Percentiles rank a stretch among this genome's conserved stretches.
Evolutionary conservation across 2,888 invertebrate species (phyloP).

Genomic region (Drosophila aldrichi): DNA sequence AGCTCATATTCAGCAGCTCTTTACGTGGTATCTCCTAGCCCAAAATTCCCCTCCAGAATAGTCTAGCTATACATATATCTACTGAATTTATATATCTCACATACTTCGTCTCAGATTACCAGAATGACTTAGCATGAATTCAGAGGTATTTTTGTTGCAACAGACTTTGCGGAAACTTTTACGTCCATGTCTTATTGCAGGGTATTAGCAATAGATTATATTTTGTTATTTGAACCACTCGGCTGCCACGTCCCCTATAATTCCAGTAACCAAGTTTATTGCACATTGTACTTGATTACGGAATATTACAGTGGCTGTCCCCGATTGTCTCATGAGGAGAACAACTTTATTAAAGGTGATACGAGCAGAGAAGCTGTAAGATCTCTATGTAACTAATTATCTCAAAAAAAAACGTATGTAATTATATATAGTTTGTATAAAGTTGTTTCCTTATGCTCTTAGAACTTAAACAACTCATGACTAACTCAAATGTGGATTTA

Average conservation of each 20-base stretch:
- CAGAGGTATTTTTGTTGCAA: slow-evolving; percentile 27
- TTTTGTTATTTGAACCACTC: slow-evolving; percentile 9
- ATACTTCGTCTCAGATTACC: slow-evolving; percentile 52
- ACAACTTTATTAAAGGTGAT: not conserved
- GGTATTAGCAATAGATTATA: slow-evolving; percentile 63
- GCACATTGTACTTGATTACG: slow-evolving; percentile 16
- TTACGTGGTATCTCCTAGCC: not conserved
- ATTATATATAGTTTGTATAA: not conserved
- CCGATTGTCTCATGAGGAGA: slow-evolving; percentile 21
- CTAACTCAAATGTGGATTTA: not conserved
- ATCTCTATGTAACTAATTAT: slow-evolving; percentile 1
- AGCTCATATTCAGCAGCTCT: not conserved
- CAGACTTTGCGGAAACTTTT: slow-evolving; percentile 73
- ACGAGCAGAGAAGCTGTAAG: too few species aligned
- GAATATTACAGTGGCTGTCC: slow-evolving; percentile 41
- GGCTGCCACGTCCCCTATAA: not conserved
- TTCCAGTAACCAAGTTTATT: slow-evolving; percentile 4
- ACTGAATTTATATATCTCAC: not conserved
- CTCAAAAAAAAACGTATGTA: not conserved
- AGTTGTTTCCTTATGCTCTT: not conserved
- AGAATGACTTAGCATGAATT: slow-evolving; percentile 59
- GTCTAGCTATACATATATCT: not conserved
- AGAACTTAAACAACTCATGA: not conserved
- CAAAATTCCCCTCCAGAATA: not conserved
- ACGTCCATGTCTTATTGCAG: slow-evolving; percentile 37